Evolutionary conservation across 2,888 invertebrate genomes (phyloP), one percentile per base, ranked within the genome.

Genomic region (Entomobrya proxima): DNA sequence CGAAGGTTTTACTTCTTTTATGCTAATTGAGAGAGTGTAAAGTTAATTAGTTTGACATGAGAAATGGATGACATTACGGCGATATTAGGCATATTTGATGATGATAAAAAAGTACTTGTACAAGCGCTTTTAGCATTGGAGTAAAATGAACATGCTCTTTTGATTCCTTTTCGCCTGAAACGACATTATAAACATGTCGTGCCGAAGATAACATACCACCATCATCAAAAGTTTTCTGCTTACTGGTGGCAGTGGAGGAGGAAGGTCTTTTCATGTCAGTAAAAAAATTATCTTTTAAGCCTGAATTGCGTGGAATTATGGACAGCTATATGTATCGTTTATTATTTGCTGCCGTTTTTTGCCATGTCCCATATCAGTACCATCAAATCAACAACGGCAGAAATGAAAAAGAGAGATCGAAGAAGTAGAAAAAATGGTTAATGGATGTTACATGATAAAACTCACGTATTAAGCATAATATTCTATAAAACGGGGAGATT

Each of bases 1-100:
- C 58, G 67, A 84, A 85, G 72, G 64, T 84, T 84, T 77, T 78
- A 61, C 47, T 67, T 69, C 77, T 72, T 77, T 78, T 85, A 85
- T 85, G 84, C 74, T 85, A 85, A 85, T 85, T 85, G 84, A 74
- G 84, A 78, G 84, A 85, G 78, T 85, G 84, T 85, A 85, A 85
- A 85, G 84, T 85, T 85, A 85, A 85, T 85, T 85, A 85, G 84
- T 85, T 78, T 85, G 84, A 85, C 84, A 85, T 78, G 78, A 78
- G 84, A 85, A 78, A 85, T 83, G 78, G 84, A 78, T 85, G 74
- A 74, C 84, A 78, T 72, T 67, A 55, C 18, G 35, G 35, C 47
- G 64, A 74, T 24, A 50, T 9, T 21, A 47, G 9, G 21, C 27
- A n/a, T n/a, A n/a, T n/a, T n/a, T n/a, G n/a, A n/a, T 3, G 2